phyloP scores from a whole-genome alignment of 2,113 vertebrate species.

The Rhynchopsitta pachyrhyncha region DNA sequence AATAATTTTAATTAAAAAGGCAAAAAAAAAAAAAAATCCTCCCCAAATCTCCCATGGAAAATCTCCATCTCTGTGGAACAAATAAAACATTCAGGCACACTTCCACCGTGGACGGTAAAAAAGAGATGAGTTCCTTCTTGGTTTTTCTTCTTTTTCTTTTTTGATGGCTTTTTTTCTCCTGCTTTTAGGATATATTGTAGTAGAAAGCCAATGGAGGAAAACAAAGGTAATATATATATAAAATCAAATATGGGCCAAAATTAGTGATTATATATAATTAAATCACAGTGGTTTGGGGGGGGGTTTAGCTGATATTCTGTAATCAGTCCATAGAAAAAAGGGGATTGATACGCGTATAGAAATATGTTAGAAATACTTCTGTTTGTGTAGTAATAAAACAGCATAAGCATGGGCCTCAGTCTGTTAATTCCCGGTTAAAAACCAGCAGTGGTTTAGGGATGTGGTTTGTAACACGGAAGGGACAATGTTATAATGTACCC shows the following conservation, averaged over 20 bases:
- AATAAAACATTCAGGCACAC: constrained; percentile 22
- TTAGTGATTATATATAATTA: neutral
- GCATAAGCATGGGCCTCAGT: neutral
- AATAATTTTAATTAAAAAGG: neutral
- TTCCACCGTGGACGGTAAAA: neutral
- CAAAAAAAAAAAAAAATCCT: neutral
- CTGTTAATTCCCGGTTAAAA: neutral
- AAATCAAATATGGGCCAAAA: neutral
- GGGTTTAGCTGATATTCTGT: neutral
- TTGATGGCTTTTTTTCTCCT: neutral
- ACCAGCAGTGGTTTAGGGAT: neutral
- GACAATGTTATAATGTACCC: neutral
- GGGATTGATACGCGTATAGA: neutral
- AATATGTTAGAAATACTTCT: neutral
- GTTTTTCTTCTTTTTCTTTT: neutral
- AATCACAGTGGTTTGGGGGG: neutral
- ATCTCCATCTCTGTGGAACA: constrained; percentile 28
- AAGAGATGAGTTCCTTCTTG: neutral
- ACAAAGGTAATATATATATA: constrained; percentile 43
- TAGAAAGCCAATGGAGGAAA: constrained; percentile 46
- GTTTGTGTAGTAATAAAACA: neutral
- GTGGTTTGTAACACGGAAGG: neutral
- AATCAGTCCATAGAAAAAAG: neutral
- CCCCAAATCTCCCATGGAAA: constrained; percentile 29
- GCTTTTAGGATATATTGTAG: constrained; percentile 38